These are phyloP conservation scores for Andricus quercusramuli DNA, from an alignment of 2,888 invertebrate species.

Conservation along the genomic window DNA sequence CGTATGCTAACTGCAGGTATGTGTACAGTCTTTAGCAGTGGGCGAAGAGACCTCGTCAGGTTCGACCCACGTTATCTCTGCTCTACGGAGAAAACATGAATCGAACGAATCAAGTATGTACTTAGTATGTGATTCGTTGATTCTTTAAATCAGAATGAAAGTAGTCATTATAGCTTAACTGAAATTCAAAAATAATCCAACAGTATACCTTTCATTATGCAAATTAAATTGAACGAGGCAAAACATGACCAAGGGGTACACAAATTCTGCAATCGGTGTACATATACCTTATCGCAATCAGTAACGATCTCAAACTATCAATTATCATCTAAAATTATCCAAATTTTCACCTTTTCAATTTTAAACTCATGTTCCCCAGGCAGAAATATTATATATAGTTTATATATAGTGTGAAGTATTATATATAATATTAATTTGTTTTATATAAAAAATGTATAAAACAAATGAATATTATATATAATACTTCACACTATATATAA, in stretches of 20 bases:
- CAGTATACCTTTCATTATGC: constrained; percentile 8
- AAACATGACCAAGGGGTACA: background rate
- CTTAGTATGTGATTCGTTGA: constrained; percentile 11
- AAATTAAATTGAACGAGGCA: background rate
- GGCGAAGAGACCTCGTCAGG: constrained; percentile 54
- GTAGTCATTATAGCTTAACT: background rate
- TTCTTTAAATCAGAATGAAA: constrained; percentile 20
- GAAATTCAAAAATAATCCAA: constrained; percentile 11
- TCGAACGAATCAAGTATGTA: constrained; percentile 35
- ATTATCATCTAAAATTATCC: too few species aligned
- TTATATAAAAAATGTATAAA: too few species aligned
- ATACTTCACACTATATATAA: too few species aligned
- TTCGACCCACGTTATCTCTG: constrained; percentile 52
- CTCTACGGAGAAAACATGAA: constrained; percentile 41
- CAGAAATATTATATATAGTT: too few species aligned
- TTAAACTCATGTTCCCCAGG: too few species aligned
- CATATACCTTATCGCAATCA: too few species aligned
- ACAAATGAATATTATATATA: too few species aligned
- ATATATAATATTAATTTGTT: too few species aligned
- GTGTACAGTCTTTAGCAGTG: constrained; percentile 46
- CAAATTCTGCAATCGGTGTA: background rate
- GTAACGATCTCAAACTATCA: too few species aligned
- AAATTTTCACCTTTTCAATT: too few species aligned
- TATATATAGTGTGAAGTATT: too few species aligned
- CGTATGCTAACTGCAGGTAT: constrained; percentile 49